Percentiles rank a stretch among this genome's conserved stretches.
Conservation (phyloP, 2,888 invertebrate genomes). For the Morpho achilles region DNA sequence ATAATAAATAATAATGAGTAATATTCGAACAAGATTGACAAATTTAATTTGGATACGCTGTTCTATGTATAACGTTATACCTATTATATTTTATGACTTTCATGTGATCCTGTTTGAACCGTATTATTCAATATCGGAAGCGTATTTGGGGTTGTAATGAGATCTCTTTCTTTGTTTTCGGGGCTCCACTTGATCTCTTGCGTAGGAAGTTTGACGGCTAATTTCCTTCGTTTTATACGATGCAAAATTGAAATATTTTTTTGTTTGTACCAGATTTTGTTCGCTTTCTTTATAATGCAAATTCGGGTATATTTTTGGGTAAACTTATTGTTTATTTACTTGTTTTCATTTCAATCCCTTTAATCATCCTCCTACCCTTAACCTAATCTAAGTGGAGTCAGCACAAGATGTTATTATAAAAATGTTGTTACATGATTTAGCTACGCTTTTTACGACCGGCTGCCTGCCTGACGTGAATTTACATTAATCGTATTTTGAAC, state of each 20-base stretch:
- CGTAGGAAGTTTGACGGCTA: slow-evolving; percentile 52
- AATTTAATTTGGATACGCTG: not conserved
- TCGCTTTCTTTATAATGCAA: slow-evolving; percentile 1
- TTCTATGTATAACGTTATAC: slow-evolving; percentile 15
- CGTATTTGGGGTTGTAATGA: slow-evolving; percentile 65
- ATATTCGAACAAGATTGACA: too few relatives aligned
- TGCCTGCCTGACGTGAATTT: too few relatives aligned
- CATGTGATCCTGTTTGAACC: slow-evolving; percentile 59
- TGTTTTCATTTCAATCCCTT: too few relatives aligned
- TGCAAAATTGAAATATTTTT: slow-evolving; percentile 15
- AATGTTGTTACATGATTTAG: too few relatives aligned
- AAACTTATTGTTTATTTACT: not conserved
- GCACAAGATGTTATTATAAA: too few relatives aligned
- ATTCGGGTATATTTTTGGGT: not conserved
- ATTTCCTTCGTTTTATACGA: slow-evolving; percentile 45
- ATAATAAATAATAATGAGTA: too few relatives aligned
- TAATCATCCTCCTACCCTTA: too few relatives aligned
- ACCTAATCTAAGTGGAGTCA: too few relatives aligned
- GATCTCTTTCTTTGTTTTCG: slow-evolving; percentile 61
- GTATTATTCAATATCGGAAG: slow-evolving; percentile 71
- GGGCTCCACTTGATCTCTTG: slow-evolving; percentile 45
- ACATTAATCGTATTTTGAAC: too few relatives aligned
- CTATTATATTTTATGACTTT: slow-evolving; percentile 39
- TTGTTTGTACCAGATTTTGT: not conserved
- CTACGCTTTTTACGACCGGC: too few relatives aligned